A percentile compares a stretch with the other conserved stretches of the same genome.
These are phyloP conservation scores for Synergus gifuensis DNA, from an alignment of 2,888 invertebrate genomes.

Conservation along the genomic window DNA sequence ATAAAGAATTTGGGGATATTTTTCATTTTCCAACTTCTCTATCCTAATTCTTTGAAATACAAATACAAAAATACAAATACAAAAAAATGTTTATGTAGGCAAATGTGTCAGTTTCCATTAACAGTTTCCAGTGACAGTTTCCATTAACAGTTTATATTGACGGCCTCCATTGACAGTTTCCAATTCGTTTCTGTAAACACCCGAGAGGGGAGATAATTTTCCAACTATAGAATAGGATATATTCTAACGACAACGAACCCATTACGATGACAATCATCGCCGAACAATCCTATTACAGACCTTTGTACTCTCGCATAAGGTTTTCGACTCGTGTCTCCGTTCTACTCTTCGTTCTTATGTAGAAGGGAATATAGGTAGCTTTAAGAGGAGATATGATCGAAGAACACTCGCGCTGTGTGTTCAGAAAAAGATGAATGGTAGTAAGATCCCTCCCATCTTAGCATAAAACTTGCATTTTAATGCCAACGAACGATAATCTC, in stretches of 20 bases:
- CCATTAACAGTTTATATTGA: too few species aligned
- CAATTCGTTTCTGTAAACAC: neutral
- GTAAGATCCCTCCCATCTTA: constrained; percentile 28
- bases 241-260: neutral
- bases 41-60: too few species aligned
- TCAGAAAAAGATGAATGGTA: constrained; percentile 39
- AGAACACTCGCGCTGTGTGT: constrained; percentile 34
- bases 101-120: too few species aligned
- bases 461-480: constrained; percentile 41
- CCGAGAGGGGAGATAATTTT: constrained; percentile 7
- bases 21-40: neutral
- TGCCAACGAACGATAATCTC: constrained; percentile 40
- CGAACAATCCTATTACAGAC: constrained; percentile 30
- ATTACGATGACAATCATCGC: constrained; percentile 11
- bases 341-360: constrained; percentile 3
- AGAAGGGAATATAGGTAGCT: constrained; percentile 2
- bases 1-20: neutral
- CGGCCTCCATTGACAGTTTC: neutral
- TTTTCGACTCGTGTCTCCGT: constrained; percentile 25
- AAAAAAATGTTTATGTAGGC: too few species aligned
- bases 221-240: neutral
- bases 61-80: too few species aligned
- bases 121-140: too few species aligned
- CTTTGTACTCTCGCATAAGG: constrained; percentile 20
- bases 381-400: constrained; percentile 32